phyloP scores from a whole-genome alignment of 2,113 vertebrate genomes.

The Corynorhinus townsendii region DNA sequence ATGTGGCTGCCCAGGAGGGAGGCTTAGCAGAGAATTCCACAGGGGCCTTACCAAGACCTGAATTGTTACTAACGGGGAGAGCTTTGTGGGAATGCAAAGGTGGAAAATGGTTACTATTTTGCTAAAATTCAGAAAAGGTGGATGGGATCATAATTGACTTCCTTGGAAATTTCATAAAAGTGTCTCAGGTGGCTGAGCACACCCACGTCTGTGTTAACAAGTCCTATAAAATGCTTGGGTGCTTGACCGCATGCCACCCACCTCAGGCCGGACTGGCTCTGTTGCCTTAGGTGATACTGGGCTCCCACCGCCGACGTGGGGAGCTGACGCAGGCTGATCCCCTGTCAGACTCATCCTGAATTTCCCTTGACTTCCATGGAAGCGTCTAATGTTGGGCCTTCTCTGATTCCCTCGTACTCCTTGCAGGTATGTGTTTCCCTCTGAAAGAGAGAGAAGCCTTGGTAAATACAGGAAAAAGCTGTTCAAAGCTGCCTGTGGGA shows the following conservation, averaged over 20 bases:
- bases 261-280: not conserved
- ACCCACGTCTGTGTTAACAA: not conserved
- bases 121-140: not conserved
- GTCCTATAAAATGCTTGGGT: not conserved
- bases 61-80: not conserved
- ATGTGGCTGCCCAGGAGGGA: not conserved
- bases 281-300: not conserved
- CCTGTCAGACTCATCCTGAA: not conserved
- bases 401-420: not conserved
- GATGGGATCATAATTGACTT: not conserved
- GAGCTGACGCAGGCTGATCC: not conserved
- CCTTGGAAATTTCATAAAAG: not conserved
- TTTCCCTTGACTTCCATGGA: not conserved
- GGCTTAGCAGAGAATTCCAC: not conserved
- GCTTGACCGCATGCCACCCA: not conserved
- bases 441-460: not conserved
- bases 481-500: not conserved
- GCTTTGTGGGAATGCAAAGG: not conserved
- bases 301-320: not conserved
- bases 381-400: not conserved
- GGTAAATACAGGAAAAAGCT: not conserved
- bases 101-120: conserved; percentile 28
- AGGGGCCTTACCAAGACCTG: not conserved
- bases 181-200: not conserved
- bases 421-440: not conserved